A percentile compares a stretch with the other conserved stretches of the same genome.
Conservation (phyloP, 2,113 vertebrate species). For the Pyxicephalus adspersus region DNA sequence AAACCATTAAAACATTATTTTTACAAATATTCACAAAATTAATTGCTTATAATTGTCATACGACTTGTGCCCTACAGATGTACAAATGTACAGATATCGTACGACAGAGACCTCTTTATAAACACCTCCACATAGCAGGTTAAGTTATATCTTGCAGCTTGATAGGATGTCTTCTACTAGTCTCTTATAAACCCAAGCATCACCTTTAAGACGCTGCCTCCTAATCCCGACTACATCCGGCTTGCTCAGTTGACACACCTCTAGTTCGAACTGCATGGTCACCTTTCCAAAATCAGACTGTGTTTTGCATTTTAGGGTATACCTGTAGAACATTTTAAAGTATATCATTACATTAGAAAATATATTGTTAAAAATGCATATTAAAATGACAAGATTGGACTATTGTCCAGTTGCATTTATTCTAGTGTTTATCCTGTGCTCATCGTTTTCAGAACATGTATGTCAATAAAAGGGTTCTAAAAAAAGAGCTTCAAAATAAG, state of each 20-base stretch:
- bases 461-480: too few relatives aligned
- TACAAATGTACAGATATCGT: not conserved
- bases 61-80: not conserved
- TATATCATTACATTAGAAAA: conserved; percentile 18
- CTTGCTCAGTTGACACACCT: conserved; percentile 87
- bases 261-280: conserved; percentile 90
- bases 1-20: not conserved
- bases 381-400: too few relatives aligned
- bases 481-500: too few relatives aligned
- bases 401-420: too few relatives aligned
- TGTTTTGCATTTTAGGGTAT: conserved; percentile 87
- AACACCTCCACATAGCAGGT: not conserved
- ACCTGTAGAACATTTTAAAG: conserved; percentile 69
- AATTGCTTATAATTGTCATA: too few relatives aligned
- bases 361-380: too few relatives aligned
- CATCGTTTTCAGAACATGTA: too few relatives aligned
- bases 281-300: conserved; percentile 88
- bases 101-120: not conserved
- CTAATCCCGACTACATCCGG: conserved; percentile 82
- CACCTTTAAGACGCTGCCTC: conserved; percentile 89
- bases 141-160: conserved; percentile 74
- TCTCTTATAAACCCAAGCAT: conserved; percentile 95
- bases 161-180: conserved; percentile 91
- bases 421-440: too few relatives aligned
- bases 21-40: conserved; percentile 20